Percentiles rank a stretch among this genome's conserved stretches.
These are phyloP conservation scores for Trichonephila clavipes DNA, from an alignment of 1,140 invertebrate species.

Conservation along the genomic window DNA sequence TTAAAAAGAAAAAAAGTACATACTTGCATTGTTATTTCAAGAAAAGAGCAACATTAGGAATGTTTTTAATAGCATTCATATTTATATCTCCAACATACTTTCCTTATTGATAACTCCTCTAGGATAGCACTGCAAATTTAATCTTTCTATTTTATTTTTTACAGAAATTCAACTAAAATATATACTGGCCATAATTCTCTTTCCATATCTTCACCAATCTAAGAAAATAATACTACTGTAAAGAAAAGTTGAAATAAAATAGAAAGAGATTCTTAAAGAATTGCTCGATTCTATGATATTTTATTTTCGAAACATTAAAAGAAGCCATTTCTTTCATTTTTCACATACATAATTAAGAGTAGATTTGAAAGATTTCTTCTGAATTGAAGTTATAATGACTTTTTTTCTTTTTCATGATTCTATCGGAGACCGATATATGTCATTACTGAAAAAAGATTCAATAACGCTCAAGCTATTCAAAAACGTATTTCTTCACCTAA, in stretches of 20 bases:
- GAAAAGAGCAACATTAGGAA: too few relatives aligned
- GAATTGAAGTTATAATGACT: constrained; percentile 40
- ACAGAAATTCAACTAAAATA: too few relatives aligned
- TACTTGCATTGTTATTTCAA: too few relatives aligned
- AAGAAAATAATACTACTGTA: constrained; percentile 46
- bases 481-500: neutral
- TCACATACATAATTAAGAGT: constrained; percentile 31
- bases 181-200: neutral
- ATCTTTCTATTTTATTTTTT: too few relatives aligned
- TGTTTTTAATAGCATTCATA: too few relatives aligned
- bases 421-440: constrained; percentile 19
- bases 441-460: constrained; percentile 47
- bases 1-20: too few relatives aligned
- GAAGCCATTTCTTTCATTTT: neutral
- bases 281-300: neutral
- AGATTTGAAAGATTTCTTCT: constrained; percentile 44
- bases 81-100: too few relatives aligned
- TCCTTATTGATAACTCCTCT: too few relatives aligned
- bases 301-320: constrained; percentile 42
- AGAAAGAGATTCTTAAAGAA: constrained; percentile 4
- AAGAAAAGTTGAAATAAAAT: neutral
- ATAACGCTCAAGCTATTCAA: constrained; percentile 12
- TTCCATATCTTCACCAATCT: neutral
- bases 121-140: too few relatives aligned
- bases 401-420: neutral